Conservation (phyloP, 2,888 invertebrate species). For the Cabera pusaria region DNA sequence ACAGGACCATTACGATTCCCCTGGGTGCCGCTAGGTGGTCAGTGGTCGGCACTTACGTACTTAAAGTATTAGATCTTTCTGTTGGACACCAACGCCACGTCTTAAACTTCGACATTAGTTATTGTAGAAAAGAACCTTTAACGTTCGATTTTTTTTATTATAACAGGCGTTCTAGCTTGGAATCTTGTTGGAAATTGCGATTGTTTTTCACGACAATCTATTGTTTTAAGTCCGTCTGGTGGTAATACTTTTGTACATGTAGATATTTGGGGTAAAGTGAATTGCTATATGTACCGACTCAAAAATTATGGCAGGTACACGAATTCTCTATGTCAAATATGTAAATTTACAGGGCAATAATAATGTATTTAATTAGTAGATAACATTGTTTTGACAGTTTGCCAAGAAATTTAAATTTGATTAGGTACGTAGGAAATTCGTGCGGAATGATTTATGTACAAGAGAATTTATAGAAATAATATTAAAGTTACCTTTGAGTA, state of each 20-base stretch:
- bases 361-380: constrained; percentile 18
- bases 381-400: constrained; percentile 21
- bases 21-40: constrained; percentile 52
- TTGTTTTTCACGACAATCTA: too few species aligned
- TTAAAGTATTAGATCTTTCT: constrained; percentile 16
- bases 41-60: constrained; percentile 52
- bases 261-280: too few species aligned
- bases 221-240: too few species aligned
- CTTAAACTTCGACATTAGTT: constrained; percentile 7
- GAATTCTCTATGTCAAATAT: not conserved
- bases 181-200: too few species aligned
- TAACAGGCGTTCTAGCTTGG: too few species aligned
- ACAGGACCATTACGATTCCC: constrained; percentile 68
- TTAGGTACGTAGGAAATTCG: constrained; percentile 10
- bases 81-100: constrained; percentile 8
- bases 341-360: constrained; percentile 2
- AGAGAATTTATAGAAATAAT: constrained; percentile 8
- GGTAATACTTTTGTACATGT: too few species aligned
- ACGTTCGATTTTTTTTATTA: too few species aligned
- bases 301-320: too few species aligned
- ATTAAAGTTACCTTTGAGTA: constrained; percentile 62
- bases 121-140: constrained; percentile 2
- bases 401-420: constrained; percentile 15
- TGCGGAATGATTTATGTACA: constrained; percentile 20
- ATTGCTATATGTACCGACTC: too few species aligned